Conservation (phyloP, 2,888 invertebrate species). For the Steromphala cineraria region DNA sequence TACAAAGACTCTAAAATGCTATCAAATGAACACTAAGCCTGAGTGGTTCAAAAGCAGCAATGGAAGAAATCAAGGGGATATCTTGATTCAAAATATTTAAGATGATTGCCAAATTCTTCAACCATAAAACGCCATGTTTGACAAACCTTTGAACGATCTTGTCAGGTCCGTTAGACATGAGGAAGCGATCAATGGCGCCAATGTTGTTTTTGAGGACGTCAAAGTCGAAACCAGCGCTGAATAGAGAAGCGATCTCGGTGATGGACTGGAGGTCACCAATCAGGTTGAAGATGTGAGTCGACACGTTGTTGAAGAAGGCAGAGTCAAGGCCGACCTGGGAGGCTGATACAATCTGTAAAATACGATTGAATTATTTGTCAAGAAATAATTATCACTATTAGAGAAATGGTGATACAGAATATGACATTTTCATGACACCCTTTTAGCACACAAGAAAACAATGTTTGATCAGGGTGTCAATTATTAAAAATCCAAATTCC, state of each 20-base stretch:
- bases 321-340: background rate
- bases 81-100: background rate
- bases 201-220: constrained; percentile 30
- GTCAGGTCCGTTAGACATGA: constrained; percentile 25
- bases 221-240: constrained; percentile 22
- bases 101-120: background rate
- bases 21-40: too few species aligned
- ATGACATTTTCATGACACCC: too few species aligned
- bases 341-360: background rate
- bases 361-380: too few species aligned
- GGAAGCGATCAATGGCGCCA: constrained; percentile 32
- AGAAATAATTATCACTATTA: too few species aligned
- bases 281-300: constrained; percentile 18
- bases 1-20: too few species aligned
- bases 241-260: background rate
- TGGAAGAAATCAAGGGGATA: background rate
- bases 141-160: constrained; percentile 32
- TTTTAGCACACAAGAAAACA: too few species aligned
- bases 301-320: constrained; percentile 24
- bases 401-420: too few species aligned
- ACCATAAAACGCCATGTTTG: background rate
- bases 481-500: too few species aligned
- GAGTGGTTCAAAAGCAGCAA: too few species aligned
- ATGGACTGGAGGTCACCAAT: constrained; percentile 25
- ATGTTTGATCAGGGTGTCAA: too few species aligned